Base-by-base conservation (phyloP, 2,888 invertebrate species). In the Xiphydria camelus region DNA sequence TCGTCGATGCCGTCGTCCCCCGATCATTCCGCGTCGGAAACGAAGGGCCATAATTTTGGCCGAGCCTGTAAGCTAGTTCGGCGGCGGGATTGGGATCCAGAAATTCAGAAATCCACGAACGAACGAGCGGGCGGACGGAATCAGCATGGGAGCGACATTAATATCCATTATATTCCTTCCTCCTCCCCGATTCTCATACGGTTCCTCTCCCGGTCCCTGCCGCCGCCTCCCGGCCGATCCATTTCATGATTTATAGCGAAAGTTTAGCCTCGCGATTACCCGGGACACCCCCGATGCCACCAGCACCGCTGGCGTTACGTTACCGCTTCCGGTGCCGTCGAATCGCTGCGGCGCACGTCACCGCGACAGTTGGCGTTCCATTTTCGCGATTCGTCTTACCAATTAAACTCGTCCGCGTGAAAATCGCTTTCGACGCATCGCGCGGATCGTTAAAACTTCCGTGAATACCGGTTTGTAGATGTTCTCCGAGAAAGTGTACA, bases 161-260 rank as follows among this genome's bases (percentile, higher is more conserved):
- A 66, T 68, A 64, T 66, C 66, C 61, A 68, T 63, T 63, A 62
- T 63, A 63, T 60, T 62, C 49, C 50, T 44, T 33, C 35, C 42
- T 53, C 45, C 51, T 47, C 49, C 37, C 49, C 52, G 48, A 53
- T 53, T 47, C 43, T 42, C 43, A 42, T 33, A 43, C 49, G 51
- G 45, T 40, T 48, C 43, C 38, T 26, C 45, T 41, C 42, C 41
- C 44, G 18, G 41, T 42, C 42, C 33, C 29, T 42, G 15, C 29
- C 42, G 41, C 36, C 43, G 26, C 12, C 38, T 19, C 37, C 25
- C 39, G 41, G 37, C 18, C 39, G 53, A 46, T 49, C 56, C 62
- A 56, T 64, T 63, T 58, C 51, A 54, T 66, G 66, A 66, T 66
- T 66, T 66, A 66, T 66, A 55, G 65, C 52, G 57, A 65, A 66